A percentile compares a stretch with the other conserved stretches of the same genome.
These are phyloP conservation scores for Phaenicophaeus curvirostris DNA, from an alignment of 2,797 vertebrate species.

Conservation along the genomic window DNA sequence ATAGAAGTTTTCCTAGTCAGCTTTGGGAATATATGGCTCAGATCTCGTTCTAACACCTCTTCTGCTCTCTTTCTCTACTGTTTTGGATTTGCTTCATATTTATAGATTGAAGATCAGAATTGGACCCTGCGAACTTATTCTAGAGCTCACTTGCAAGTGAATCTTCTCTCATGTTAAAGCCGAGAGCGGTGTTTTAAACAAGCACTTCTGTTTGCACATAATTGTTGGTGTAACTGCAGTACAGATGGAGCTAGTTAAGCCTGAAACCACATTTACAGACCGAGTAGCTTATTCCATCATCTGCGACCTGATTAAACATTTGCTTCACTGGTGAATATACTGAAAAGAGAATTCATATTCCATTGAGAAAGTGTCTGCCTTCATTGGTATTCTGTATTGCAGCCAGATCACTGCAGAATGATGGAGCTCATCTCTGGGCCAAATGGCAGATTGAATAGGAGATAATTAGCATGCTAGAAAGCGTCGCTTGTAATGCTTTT, in stretches of 20 bases:
- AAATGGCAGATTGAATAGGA: constrained; percentile 58
- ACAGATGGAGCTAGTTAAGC: not conserved
- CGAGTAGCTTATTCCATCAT: constrained; percentile 1
- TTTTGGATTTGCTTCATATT: not conserved
- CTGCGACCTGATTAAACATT: constrained; percentile 22
- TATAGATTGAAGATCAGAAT: not conserved
- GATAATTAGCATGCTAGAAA: constrained; percentile 68
- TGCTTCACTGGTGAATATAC: constrained; percentile 36
- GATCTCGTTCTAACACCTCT: not conserved
- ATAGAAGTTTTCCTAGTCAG: not conserved
- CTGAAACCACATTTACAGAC: constrained; percentile 24
- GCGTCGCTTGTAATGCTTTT: constrained; percentile 51
- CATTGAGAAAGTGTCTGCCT: constrained; percentile 48
- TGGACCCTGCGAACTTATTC: not conserved
- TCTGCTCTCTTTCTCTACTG: not conserved
- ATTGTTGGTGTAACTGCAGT: not conserved
- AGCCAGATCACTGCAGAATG: constrained; percentile 42
- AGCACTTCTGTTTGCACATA: not conserved
- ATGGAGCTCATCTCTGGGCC: constrained; percentile 49
- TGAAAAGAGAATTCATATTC: constrained; percentile 61
- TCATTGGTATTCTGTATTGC: constrained; percentile 59
- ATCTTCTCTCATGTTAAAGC: not conserved
- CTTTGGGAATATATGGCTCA: not conserved
- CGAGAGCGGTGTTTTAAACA: not conserved
- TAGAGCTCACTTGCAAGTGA: not conserved